Evolutionary conservation across 92 coral and sea anemone species (phyloP).

Genomic region (Palythoa grandis): DNA sequence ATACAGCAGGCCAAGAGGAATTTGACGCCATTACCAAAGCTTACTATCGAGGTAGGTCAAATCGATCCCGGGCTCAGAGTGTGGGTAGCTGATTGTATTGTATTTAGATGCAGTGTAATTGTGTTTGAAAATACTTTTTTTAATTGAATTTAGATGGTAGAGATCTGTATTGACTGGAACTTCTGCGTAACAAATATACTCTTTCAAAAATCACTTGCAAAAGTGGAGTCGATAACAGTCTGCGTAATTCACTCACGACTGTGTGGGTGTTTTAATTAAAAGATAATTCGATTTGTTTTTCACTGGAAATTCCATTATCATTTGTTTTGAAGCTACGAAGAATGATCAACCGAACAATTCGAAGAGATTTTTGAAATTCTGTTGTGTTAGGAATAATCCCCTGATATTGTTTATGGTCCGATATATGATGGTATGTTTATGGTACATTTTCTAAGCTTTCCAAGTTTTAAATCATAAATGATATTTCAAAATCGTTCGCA

Average conservation of each 20-base stretch:
- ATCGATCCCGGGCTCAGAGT: not conserved
- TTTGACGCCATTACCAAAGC: constrained; percentile 99
- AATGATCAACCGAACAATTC: not conserved
- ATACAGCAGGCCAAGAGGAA: constrained; percentile 99
- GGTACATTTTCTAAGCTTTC: not conserved
- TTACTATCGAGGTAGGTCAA: constrained; percentile 86
- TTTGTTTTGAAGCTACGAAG: not conserved
- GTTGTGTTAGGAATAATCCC: not conserved
- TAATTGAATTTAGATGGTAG: not conserved
- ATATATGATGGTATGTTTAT: not conserved
- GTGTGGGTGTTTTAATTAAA: not conserved
- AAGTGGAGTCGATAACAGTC: not conserved
- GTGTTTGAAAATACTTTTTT: not conserved
- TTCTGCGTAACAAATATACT: not conserved
- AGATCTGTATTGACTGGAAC: not conserved
- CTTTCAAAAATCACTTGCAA: not conserved
- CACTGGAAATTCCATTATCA: not conserved
- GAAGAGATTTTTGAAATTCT: not conserved
- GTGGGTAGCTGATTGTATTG: not conserved
- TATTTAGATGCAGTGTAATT: not conserved
- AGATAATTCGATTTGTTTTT: not conserved
- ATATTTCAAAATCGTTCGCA: not conserved
- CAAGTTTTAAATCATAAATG: not conserved
- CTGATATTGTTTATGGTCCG: not conserved
- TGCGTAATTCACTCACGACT: not conserved